Evolutionary conservation across 2,113 vertebrate species (phyloP).

Genomic region (Psephotus haematonotus): DNA sequence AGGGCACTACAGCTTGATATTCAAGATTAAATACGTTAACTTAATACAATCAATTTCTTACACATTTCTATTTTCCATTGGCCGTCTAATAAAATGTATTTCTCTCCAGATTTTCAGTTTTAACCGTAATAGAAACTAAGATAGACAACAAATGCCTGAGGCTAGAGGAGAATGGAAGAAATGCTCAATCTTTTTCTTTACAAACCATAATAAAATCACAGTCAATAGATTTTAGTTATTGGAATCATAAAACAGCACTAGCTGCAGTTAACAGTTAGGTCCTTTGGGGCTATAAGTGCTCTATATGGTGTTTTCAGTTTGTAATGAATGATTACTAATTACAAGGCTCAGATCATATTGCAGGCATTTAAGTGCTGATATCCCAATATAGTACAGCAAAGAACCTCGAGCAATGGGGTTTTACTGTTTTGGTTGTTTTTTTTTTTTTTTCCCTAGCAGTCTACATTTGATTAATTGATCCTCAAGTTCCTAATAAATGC

Average conservation of each 20-base stretch:
- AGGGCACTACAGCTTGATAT: slow-evolving; percentile 34
- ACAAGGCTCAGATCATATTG: neutral
- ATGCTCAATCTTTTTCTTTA: slow-evolving; percentile 10
- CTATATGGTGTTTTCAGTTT: slow-evolving; percentile 9
- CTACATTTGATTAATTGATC: slow-evolving; percentile 30
- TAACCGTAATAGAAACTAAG: slow-evolving; percentile 37
- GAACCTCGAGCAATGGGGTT: neutral
- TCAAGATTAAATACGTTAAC: slow-evolving; percentile 53
- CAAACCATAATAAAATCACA: slow-evolving; percentile 61
- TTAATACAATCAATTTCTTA: slow-evolving; percentile 3
- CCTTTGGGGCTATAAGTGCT: neutral
- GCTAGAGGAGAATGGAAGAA: slow-evolving; percentile 7
- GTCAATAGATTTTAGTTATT: slow-evolving; percentile 58
- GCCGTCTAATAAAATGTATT: neutral
- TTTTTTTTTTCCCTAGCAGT: neutral
- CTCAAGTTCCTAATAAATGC: neutral
- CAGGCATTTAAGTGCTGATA: neutral
- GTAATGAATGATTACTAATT: slow-evolving; percentile 48
- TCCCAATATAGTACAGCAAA: neutral
- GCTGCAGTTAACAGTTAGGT: slow-evolving; percentile 23
- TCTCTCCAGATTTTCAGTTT: neutral
- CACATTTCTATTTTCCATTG: neutral
- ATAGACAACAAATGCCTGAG: slow-evolving; percentile 1
- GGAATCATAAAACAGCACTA: slow-evolving; percentile 33
- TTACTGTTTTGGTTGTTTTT: neutral